phyloP scores from a whole-genome alignment of 2,797 vertebrate species.

The Atherinosoma microstoma region DNA sequence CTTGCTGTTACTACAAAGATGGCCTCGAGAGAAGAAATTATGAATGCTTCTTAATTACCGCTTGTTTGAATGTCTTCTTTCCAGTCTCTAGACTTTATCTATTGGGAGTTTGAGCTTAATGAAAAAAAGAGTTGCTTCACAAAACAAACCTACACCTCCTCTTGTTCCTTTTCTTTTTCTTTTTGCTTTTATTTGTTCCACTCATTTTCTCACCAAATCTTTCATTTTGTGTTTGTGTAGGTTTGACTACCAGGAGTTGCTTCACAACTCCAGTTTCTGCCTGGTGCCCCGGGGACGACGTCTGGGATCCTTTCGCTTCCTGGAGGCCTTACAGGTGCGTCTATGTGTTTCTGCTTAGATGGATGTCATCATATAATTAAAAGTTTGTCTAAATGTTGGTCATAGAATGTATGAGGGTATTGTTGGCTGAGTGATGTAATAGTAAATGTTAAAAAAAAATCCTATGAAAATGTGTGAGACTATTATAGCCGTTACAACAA shows the following conservation, averaged over 20 bases:
- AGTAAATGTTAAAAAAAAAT: no score
- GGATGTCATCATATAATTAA: neutral
- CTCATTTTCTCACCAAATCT: neutral
- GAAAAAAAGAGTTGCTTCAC: neutral
- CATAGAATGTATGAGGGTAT: no score
- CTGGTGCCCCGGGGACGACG: constrained; percentile 85
- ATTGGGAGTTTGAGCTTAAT: neutral
- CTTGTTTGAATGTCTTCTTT: no score
- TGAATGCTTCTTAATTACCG: no score
- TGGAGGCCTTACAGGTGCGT: constrained; percentile 86
- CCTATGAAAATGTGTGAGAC: no score
- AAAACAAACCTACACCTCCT: neutral
- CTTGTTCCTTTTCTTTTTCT: neutral
- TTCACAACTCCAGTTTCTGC: constrained; percentile 87
- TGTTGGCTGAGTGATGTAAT: no score
- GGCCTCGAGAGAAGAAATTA: no score
- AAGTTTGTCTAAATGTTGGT: no score
- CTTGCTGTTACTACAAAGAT: no score
- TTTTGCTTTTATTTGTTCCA: neutral
- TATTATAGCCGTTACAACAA: no score
- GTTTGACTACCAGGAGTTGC: constrained; percentile 87
- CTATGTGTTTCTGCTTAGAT: neutral
- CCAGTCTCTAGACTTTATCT: neutral
- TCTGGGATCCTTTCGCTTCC: constrained; percentile 86
- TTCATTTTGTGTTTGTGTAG: constrained; percentile 61